phyloP scores from a whole-genome alignment of 2,113 vertebrate genomes.

The Ochotona princeps region DNA sequence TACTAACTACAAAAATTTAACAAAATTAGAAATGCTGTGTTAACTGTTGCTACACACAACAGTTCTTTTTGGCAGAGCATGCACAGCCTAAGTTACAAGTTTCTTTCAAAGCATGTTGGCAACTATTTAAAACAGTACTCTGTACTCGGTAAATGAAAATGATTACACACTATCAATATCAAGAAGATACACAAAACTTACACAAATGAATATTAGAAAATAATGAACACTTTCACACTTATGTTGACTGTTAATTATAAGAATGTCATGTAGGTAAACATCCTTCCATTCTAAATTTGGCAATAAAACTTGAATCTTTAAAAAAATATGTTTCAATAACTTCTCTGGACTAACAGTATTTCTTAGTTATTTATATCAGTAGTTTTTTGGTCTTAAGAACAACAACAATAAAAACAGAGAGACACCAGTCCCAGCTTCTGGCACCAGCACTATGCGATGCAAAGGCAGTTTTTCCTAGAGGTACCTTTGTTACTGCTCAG shows the following conservation, averaged over 20 bases:
- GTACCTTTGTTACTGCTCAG: background rate
- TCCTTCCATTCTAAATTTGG: background rate
- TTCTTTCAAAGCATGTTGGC: slow-evolving; percentile 42
- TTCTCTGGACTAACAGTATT: background rate
- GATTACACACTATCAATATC: background rate
- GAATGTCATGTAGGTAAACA: slow-evolving; percentile 2
- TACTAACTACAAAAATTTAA: slow-evolving; percentile 43
- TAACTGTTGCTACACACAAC: slow-evolving; percentile 34
- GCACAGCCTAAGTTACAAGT: slow-evolving; percentile 12
- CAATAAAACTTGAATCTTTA: background rate
- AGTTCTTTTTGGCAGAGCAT: slow-evolving; percentile 33
- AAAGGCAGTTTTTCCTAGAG: background rate
- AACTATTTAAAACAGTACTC: slow-evolving; percentile 38
- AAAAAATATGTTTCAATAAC: background rate
- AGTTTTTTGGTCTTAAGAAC: slow-evolving; percentile 22
- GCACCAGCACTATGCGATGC: background rate
- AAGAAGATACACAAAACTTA: slow-evolving; percentile 19
- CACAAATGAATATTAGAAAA: background rate
- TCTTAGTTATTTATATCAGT: background rate
- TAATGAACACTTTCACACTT: background rate
- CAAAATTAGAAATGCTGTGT: slow-evolving; percentile 59
- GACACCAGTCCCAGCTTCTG: background rate
- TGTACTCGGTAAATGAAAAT: slow-evolving; percentile 51
- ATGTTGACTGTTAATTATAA: slow-evolving; percentile 41
- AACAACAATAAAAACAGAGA: background rate